phyloP scores from a whole-genome alignment of 2,797 vertebrate species.

The Malacoraja senta region DNA sequence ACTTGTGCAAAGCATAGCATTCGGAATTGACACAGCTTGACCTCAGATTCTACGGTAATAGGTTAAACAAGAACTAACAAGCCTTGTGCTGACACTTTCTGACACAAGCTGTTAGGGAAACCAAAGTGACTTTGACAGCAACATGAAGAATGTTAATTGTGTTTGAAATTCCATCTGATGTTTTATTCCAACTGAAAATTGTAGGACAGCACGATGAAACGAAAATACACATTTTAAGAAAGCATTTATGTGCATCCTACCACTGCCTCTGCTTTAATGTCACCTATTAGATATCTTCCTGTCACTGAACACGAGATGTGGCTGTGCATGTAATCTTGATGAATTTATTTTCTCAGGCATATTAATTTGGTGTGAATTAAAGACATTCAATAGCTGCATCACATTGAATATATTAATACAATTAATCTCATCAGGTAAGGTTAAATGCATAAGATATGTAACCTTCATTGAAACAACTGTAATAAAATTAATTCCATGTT shows the following conservation, averaged over 20 bases:
- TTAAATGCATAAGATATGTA: neutral
- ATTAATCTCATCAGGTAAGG: slow-evolving; percentile 27
- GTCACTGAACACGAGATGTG: slow-evolving; percentile 11
- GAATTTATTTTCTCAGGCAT: slow-evolving; percentile 10
- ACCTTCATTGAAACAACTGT: neutral
- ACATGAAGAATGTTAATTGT: slow-evolving; percentile 36
- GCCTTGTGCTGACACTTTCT: slow-evolving; percentile 21
- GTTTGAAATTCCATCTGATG: slow-evolving; percentile 31
- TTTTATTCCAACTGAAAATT: slow-evolving; percentile 27
- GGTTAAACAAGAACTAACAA: slow-evolving; percentile 37
- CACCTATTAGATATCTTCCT: slow-evolving; percentile 6
- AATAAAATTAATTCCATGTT: slow-evolving; percentile 21
- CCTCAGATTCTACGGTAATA: slow-evolving; percentile 30
- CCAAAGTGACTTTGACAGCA: slow-evolving; percentile 34
- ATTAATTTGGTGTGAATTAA: slow-evolving; percentile 19
- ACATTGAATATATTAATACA: slow-evolving; percentile 8
- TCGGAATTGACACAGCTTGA: slow-evolving; percentile 33
- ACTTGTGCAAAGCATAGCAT: slow-evolving; percentile 34
- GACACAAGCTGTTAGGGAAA: slow-evolving; percentile 29
- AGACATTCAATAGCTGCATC: neutral
- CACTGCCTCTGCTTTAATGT: neutral
- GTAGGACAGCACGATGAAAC: neutral
- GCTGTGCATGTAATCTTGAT: slow-evolving; percentile 8
- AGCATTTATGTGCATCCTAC: neutral
- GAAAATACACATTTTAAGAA: neutral